Base-by-base conservation (phyloP, 2,888 invertebrate species). In the Metalampra italica region DNA sequence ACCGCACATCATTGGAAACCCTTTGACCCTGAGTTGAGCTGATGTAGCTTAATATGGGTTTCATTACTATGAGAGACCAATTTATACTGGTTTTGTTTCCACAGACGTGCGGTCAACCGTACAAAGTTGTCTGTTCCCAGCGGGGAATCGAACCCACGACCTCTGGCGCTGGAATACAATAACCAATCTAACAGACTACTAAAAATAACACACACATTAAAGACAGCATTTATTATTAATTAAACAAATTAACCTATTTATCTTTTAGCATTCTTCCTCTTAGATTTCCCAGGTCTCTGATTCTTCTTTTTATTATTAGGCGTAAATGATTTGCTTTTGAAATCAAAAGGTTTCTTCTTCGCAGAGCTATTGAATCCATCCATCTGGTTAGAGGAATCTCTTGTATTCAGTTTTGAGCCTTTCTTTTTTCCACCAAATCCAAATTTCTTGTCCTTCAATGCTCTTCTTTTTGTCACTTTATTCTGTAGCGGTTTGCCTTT, bases 381-480 rank as follows among this genome's bases (percentile, higher is more conserved):
- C 66, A 93, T 90, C 70, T 93, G 92, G 32, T 91, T 92, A 0
- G 93, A 89, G 57, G 97, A 97, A 0, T 95, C 93, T 59, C 92
- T 93, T 0, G 96, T 97, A 71, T 99, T 99, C 42, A 92, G 84
- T 77, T 99, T 99, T 0, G 92, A 91, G 0, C 97, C 95, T 68
- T 95, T 94, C 87, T 99, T 99, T 75, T 97, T 97, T 0, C 98
- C 98, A 32, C 99, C 98, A 82, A 95, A 98, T 0, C 99, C 98
- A 83, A 94, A 99, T 76, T 96, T 97, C 50, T 93, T 91, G 72
- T 97, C 94, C 71, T 96, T 96, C 66, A 90, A 88, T 55, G 92
- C 91, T 56, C 94, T 89, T 74, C 79, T 85, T 52, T 82, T 87
- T 11, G 78, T 58, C 38, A 82, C 65, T 62, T 86, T 89, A 5